Evolutionary conservation across 2,113 vertebrate genomes (phyloP).

Genomic region (Phaetusa simplex): DNA sequence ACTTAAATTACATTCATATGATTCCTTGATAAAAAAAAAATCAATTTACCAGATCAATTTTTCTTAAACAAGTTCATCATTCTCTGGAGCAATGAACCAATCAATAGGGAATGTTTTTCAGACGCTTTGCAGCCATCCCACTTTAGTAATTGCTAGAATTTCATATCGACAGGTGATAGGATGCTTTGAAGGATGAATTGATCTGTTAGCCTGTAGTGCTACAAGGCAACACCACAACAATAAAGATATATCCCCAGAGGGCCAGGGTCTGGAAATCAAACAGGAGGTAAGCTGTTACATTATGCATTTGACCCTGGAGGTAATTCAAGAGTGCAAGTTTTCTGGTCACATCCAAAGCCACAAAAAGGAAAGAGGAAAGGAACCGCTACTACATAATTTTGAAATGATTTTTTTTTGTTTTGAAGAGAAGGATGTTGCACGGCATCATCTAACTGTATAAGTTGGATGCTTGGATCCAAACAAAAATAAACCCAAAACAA

Average conservation of each 20-base stretch:
- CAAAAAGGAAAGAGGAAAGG: neutral
- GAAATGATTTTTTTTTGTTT: neutral
- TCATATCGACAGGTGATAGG: constrained; percentile 73
- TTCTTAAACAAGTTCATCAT: constrained; percentile 82
- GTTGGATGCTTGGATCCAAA: neutral
- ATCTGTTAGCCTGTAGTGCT: constrained; percentile 78
- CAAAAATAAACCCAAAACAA: constrained; percentile 7
- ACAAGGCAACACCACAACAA: constrained; percentile 71
- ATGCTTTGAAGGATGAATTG: constrained; percentile 78
- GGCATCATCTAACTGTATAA: neutral
- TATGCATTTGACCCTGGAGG: constrained; percentile 69
- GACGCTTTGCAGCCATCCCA: constrained; percentile 66
- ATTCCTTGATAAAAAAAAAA: constrained; percentile 73
- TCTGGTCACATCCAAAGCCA: constrained; percentile 23
- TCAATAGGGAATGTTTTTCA: constrained; percentile 79
- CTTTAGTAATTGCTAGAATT: constrained; percentile 78
- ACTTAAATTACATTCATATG: constrained; percentile 71
- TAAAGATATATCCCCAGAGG: constrained; percentile 67
- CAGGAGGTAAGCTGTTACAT: constrained; percentile 70
- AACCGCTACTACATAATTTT: neutral
- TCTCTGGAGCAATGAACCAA: constrained; percentile 67
- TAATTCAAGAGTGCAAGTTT: constrained; percentile 47
- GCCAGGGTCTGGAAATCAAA: constrained; percentile 69
- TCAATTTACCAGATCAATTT: constrained; percentile 76
- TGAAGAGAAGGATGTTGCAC: neutral